Conservation (phyloP, 2,113 vertebrate species). For the Laticauda laticaudata region DNA sequence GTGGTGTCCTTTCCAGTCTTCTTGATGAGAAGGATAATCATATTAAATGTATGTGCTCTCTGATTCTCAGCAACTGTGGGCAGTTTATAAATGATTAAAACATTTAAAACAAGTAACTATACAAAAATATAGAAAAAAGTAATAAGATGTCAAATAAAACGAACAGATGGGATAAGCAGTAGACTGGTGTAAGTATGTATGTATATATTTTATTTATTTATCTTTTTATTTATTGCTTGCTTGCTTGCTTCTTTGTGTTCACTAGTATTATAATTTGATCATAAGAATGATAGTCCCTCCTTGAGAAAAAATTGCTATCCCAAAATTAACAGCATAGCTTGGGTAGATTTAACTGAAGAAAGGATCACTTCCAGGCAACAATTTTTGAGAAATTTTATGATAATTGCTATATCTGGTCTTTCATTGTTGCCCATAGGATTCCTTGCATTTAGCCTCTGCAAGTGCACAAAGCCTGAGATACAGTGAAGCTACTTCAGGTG, state of each 20-base stretch:
- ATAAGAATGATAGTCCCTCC: neutral
- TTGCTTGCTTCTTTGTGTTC: neutral
- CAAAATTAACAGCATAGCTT: neutral
- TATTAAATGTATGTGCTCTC: neutral
- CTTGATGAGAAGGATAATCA: neutral
- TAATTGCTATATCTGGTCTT: slow-evolving; percentile 4
- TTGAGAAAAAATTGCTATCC: neutral
- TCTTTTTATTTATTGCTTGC: neutral
- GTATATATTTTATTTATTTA: neutral
- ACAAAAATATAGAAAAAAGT: neutral
- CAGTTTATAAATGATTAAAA: neutral
- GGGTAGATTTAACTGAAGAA: neutral
- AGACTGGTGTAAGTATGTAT: too few relatives aligned
- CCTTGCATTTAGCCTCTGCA: slow-evolving; percentile 33
- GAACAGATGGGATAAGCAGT: neutral
- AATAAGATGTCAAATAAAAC: neutral
- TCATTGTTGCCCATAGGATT: slow-evolving; percentile 65
- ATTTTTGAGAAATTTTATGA: neutral
- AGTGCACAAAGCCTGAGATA: slow-evolving; percentile 45
- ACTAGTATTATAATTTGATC: neutral
- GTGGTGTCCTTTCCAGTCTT: neutral
- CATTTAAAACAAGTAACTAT: neutral
- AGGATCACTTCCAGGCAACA: neutral
- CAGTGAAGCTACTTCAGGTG: slow-evolving; percentile 69
- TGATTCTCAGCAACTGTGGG: neutral